A percentile compares a stretch with the other conserved stretches of the same genome.
phyloP scores from a whole-genome alignment of 2,797 vertebrate genomes.

The Oreonectes daqikongensis region DNA sequence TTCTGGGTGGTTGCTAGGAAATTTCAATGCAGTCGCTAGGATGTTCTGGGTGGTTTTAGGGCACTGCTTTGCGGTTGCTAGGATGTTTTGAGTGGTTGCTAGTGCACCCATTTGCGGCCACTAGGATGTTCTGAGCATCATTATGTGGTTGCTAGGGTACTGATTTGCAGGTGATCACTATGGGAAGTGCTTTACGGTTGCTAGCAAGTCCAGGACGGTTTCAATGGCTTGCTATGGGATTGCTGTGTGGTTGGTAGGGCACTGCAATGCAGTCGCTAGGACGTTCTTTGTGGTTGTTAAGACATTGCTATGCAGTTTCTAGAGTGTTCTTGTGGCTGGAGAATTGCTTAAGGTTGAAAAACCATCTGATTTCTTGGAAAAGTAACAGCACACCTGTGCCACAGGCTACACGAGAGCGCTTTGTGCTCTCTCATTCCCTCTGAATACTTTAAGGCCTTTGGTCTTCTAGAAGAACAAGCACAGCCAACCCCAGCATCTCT shows the following conservation, averaged over 20 bases:
- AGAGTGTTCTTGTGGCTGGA: background rate
- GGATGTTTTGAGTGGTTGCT: background rate
- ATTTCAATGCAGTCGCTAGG: background rate
- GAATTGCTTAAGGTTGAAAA: background rate
- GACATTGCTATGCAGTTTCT: background rate
- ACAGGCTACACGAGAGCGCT: background rate
- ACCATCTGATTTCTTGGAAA: background rate
- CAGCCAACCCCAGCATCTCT: constrained; percentile 15
- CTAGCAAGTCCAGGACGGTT: no score
- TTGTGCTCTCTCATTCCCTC: constrained; percentile 28
- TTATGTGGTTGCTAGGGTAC: background rate
- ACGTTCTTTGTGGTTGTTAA: background rate
- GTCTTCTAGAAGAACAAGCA: constrained; percentile 28
- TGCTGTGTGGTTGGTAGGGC: background rate
- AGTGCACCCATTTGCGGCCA: no score
- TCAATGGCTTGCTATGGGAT: no score
- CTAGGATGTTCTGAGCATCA: background rate
- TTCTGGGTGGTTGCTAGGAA: background rate
- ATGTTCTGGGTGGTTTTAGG: background rate
- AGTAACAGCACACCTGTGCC: background rate
- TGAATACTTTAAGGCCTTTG: constrained; percentile 33
- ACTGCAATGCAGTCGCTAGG: background rate
- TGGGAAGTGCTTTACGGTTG: no score
- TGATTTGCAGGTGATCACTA: no score
- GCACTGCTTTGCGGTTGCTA: background rate